Conservation (phyloP, 2,113 vertebrate species). For the Euleptes europaea region DNA sequence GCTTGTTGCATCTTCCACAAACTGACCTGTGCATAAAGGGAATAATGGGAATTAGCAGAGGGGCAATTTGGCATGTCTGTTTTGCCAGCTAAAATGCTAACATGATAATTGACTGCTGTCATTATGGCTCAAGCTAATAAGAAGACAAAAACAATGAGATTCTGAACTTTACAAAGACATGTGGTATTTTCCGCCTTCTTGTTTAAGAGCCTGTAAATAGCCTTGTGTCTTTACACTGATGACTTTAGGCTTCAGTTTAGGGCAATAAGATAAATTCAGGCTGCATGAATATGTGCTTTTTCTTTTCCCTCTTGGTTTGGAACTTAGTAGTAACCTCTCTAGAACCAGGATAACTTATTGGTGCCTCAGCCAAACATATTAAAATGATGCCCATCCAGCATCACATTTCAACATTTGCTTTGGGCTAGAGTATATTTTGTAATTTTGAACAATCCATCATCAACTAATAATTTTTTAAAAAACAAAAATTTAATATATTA, state of each 20-base stretch:
- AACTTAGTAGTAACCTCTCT: not conserved
- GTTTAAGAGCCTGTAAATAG: constrained; percentile 10
- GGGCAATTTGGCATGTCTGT: constrained; percentile 9
- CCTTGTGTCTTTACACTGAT: not conserved
- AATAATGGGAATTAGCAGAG: not conserved
- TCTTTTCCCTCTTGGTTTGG: not conserved
- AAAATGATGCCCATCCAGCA: not conserved
- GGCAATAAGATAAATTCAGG: not conserved
- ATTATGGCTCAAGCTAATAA: not conserved
- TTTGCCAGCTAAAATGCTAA: constrained; percentile 19
- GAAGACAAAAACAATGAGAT: not conserved
- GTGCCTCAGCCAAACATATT: not conserved
- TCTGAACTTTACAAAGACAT: constrained; percentile 21
- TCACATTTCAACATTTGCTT: not conserved
- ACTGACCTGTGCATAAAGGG: not conserved
- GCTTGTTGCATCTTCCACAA: not conserved
- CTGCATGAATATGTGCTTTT: not conserved
- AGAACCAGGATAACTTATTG: not conserved
- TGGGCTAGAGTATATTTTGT: not conserved
- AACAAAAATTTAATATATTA: not conserved
- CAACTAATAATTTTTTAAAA: not conserved
- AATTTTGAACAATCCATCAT: not conserved
- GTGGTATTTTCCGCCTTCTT: not conserved
- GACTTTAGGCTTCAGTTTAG: not conserved
- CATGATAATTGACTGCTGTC: not conserved